Evolutionary conservation across 64 coral and sea anemone species (phyloP), one percentile per base, ranked within the genome.

Genomic region (Trachythela sp.): DNA sequence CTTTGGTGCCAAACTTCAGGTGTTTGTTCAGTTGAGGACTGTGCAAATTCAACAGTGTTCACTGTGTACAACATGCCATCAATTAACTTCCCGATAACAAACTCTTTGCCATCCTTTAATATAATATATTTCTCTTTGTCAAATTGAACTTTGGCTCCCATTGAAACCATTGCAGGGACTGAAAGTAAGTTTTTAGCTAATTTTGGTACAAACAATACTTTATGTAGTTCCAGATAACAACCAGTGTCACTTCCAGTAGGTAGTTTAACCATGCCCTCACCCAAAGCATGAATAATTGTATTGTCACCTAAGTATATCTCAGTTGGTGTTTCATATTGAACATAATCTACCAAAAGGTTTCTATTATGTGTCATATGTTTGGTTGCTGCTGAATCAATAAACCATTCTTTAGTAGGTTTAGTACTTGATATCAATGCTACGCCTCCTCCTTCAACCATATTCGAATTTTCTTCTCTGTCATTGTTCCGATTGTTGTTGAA

Each of bases 221-320:
- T 87, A 38, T 87, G 35, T 22, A 87, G 43, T 15, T 52, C 52
- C 36, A 87, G 34, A 15, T 13, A 17, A 60, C 45, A 36, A 50
- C 32, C 32, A 36, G n/a, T 38, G 36, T 36, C 52, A 60, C 54
- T 32, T 51, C 52, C 86, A 39, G 41, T 51, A 0, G n/a, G 39
- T 11, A 87, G 52, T 24, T 60, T 68, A 13, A 70, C 86, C 54
- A 51, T 87, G 36, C 86, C n/a, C n/a, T n/a, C n/a, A n/a, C n/a
- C n/a, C n/a, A n/a, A n/a, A n/a, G n/a, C n/a, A n/a, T n/a, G n/a
- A 68, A 87, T 68, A 64, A 49, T 22, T 70, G 31, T 70, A 52
- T 87, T 67, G 86, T 87, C 86, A 13, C 86, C 86, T 26, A 87
- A 60, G 35, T 87, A 87, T 32, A 70, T 87, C 49, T 31, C 64